Percentiles rank a stretch among this genome's conserved stretches.
Evolutionary conservation across 35 echinoderm and acorn worm species (phyloP).

Genomic region (Acanthaster planci): DNA sequence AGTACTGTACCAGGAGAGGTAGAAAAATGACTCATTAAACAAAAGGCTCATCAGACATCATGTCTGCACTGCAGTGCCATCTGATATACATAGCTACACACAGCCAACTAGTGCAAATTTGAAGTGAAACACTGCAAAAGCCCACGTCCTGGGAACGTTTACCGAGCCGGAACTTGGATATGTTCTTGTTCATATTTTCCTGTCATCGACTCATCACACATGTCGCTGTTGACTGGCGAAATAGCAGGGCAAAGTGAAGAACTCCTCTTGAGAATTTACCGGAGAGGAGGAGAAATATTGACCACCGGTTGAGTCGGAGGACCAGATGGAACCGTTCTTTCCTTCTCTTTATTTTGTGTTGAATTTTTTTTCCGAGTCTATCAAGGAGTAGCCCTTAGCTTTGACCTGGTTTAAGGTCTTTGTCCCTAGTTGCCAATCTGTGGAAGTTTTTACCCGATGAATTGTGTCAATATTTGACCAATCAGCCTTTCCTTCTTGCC

Average conservation of each 20-base stretch:
- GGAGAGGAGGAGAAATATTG: slow-evolving; percentile 2
- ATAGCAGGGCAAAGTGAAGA: background rate
- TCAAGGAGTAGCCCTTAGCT: background rate
- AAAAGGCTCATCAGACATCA: background rate
- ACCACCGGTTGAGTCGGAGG: background rate
- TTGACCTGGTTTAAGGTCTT: background rate
- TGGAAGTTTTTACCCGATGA: background rate
- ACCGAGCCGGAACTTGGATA: too few relatives aligned
- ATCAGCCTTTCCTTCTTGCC: background rate
- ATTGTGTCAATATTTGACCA: background rate
- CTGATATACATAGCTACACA: background rate
- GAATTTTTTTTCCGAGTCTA: background rate
- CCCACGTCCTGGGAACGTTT: background rate
- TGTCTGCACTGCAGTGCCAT: background rate
- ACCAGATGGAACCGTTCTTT: too few relatives aligned
- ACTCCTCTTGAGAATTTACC: too few relatives aligned
- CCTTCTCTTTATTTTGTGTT: too few relatives aligned
- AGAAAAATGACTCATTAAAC: background rate
- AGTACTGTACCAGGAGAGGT: too few relatives aligned
- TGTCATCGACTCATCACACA: too few relatives aligned
- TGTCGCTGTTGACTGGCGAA: background rate
- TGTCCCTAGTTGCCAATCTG: background rate
- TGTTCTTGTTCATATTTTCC: too few relatives aligned
- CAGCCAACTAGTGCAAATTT: background rate
- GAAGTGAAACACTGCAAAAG: background rate